Evolutionary conservation across 2,888 invertebrate species (phyloP).

Genomic region (Agapostemon virescens): DNA sequence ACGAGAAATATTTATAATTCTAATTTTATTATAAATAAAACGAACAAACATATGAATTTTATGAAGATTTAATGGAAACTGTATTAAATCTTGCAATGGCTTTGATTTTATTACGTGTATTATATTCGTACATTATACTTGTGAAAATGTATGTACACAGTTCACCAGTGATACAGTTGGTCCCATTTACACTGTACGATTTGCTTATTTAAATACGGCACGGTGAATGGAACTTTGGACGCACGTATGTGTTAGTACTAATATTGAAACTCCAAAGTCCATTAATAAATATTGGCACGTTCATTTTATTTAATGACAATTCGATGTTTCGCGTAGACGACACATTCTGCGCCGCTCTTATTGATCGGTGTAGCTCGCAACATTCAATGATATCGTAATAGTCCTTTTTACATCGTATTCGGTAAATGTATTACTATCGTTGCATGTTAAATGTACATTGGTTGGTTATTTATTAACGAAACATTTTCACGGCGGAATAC

Average conservation of each 20-base stretch:
- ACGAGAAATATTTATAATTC: too few relatives aligned
- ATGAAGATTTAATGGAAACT: not conserved
- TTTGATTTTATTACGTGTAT: not conserved
- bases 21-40: too few relatives aligned
- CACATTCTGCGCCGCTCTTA: not conserved
- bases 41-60: not conserved
- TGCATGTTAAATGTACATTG: not conserved
- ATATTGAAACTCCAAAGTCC: not conserved
- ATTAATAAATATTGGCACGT: slow-evolving; percentile 8
- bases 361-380: not conserved
- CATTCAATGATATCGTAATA: not conserved
- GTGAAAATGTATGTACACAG: not conserved
- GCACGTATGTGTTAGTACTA: not conserved
- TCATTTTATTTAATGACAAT: not conserved
- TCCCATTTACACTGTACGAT: not conserved
- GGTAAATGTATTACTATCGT: not conserved
- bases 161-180: not conserved
- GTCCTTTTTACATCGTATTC: not conserved
- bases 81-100: not conserved
- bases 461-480: not conserved
- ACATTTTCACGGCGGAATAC: not conserved
- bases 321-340: not conserved
- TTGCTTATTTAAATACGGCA: not conserved
- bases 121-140: not conserved
- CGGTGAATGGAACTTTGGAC: not conserved